Evolutionary conservation across 2,113 vertebrate genomes (phyloP), one percentile per base, ranked within the genome.

Genomic region (Egretta garzetta): DNA sequence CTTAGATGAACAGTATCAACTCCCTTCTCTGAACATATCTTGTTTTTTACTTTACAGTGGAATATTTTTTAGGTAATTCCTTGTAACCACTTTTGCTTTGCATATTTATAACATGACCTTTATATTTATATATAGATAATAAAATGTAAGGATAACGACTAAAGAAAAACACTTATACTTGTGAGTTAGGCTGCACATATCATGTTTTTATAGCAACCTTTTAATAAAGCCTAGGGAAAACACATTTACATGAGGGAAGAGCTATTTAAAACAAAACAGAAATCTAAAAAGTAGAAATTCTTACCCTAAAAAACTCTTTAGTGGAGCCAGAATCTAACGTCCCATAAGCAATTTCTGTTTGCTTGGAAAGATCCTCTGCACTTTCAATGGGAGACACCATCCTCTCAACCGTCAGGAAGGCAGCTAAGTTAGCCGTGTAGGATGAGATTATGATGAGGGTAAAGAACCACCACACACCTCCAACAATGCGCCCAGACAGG

Each of bases 401-500:
- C 97, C 99, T 98, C 98, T 99, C 99, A 64, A 99, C 99, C 23
- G 99, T 99, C 97, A 99, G 99, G 98, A 99, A 99, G 96, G 99
- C 99, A 98, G 99, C 99, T 99, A 99, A 98, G 98, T 99, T 99
- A 97, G 99, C 99, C 98, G 99, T 99, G 99, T 99, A 99, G 97
- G 99, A 99, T 95, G 99, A 99, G 98, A 99, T 99, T 98, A 99
- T 99, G 98, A 99, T 99, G 96, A 99, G 98, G 97, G 99, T 99
- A 98, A 99, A 99, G 98, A 99, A 99, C 99, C 99, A 99, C 99
- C 99, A 99, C 86, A 99, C 99, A 80, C 99, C 99, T 95, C 99
- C 99, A 96, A 99, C 99, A 97, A 99, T 99, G 92, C 99, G 99
- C 75, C 99, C 99, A 96, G 99, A 99, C 96, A 99, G 98, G 98